phyloP scores from a whole-genome alignment of 2,888 invertebrate species.

The Sussaba pulchella region DNA sequence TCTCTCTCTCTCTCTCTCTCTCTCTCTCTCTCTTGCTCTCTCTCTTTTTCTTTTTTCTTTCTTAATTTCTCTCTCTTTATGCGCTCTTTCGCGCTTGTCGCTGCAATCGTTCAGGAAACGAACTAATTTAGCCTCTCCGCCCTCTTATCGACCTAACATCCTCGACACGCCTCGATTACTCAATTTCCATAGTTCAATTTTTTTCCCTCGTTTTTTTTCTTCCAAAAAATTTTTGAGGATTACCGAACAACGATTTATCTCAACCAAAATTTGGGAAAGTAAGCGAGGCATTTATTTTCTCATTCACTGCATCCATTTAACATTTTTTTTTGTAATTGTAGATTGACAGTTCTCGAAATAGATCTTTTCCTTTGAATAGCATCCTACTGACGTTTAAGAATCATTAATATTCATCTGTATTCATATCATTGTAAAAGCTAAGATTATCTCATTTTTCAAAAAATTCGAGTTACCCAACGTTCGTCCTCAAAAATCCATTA shows the following conservation, averaged over 20 bases:
- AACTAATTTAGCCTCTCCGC: conserved; percentile 50
- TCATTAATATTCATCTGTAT: neutral
- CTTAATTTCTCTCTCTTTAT: neutral
- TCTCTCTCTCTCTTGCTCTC: conserved; percentile 12
- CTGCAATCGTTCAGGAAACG: conserved; percentile 18
- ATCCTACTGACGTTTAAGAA: neutral
- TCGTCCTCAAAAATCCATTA: too few species aligned
- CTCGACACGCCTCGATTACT: conserved; percentile 39
- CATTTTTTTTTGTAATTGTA: conserved; percentile 5
- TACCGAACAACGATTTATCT: neutral
- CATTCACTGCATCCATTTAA: conserved; percentile 7
- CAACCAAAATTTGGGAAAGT: neutral
- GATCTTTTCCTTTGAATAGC: neutral
- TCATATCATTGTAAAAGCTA: too few species aligned
- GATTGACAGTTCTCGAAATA: neutral
- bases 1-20: neutral
- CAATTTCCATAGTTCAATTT: conserved; percentile 39
- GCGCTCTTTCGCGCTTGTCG: conserved; percentile 36
- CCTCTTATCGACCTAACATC: conserved; percentile 42
- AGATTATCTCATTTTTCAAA: too few species aligned
- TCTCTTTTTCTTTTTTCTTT: neutral
- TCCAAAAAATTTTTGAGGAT: neutral
- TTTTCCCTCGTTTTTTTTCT: conserved; percentile 4
- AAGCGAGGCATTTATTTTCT: conserved; percentile 10
- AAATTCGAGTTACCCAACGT: neutral